A percentile compares a stretch with the other conserved stretches of the same genome.
Evolutionary conservation across 2,113 vertebrate genomes (phyloP).

Genomic region (Phylloscopus trochiloides): DNA sequence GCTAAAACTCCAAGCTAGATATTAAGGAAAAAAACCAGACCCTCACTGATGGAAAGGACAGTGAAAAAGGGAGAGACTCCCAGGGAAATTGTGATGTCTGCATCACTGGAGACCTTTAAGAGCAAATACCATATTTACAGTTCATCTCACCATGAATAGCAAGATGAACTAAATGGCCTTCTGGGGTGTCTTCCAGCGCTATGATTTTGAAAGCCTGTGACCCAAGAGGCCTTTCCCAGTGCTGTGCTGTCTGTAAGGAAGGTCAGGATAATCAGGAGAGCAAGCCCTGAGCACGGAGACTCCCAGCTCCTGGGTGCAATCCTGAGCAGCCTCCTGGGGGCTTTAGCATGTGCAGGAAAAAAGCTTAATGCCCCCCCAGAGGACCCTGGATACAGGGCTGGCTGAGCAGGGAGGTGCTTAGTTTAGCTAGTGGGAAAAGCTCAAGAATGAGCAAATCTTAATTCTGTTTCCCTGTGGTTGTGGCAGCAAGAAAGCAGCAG

Average conservation of each 20-base stretch:
- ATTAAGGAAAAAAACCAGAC: background rate
- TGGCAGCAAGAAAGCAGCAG: background rate
- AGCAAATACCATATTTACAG: background rate
- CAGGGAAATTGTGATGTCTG: background rate
- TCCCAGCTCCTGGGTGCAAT: background rate
- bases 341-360: background rate
- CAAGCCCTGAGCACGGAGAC: fast-evolving
- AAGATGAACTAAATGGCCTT: background rate
- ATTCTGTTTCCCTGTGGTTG: background rate
- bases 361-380: background rate
- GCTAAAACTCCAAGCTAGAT: background rate
- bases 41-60: background rate
- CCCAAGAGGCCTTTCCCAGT: background rate
- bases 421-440: background rate
- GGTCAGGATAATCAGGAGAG: background rate
- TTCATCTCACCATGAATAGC: background rate
- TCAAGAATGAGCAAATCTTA: background rate
- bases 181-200: background rate
- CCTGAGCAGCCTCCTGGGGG: background rate
- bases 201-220: background rate
- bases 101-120: background rate
- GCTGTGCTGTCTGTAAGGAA: background rate
- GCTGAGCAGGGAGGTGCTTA: background rate
- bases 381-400: background rate
- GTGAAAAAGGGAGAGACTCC: background rate